Conservation (phyloP, 2,113 vertebrate genomes). For the Phocoena sinus region DNA sequence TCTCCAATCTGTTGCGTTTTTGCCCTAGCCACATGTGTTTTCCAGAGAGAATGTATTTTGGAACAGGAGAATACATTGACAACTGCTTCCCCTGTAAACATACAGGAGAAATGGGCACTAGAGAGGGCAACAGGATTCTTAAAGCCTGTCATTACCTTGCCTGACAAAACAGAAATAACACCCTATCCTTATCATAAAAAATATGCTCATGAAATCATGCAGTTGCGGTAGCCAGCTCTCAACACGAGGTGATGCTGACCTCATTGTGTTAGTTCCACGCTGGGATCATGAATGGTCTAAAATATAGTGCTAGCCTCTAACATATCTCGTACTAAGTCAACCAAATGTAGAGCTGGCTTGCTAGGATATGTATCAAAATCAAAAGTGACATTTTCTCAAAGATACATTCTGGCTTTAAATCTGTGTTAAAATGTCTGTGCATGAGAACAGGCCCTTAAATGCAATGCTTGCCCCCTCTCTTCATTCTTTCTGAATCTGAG, state of each 20-base stretch:
- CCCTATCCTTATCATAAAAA: slow-evolving; percentile 62
- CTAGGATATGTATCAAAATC: slow-evolving; percentile 63
- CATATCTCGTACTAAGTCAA: slow-evolving; percentile 58
- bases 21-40: not conserved
- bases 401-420: slow-evolving; percentile 69
- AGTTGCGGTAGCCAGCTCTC: slow-evolving; percentile 47
- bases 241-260: slow-evolving; percentile 62
- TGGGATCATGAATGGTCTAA: slow-evolving; percentile 56
- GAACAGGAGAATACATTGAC: not conserved
- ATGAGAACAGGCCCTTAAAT: slow-evolving; percentile 67
- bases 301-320: slow-evolving; percentile 47
- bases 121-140: not conserved
- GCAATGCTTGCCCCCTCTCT: slow-evolving; percentile 61
- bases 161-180: slow-evolving; percentile 69
- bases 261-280: not conserved
- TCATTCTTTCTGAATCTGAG: slow-evolving; percentile 41
- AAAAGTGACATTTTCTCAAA: slow-evolving; percentile 66
- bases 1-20: not conserved
- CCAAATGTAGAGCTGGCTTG: slow-evolving; percentile 37
- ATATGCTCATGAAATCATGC: slow-evolving; percentile 61
- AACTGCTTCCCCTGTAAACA: not conserved
- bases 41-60: not conserved
- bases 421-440: slow-evolving; percentile 72
- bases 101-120: not conserved
- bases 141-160: slow-evolving; percentile 54